A percentile compares a stretch with the other conserved stretches of the same genome.
Conservation (phyloP, 1,140 invertebrate species). For the Carcinoscorpius rotundicauda region DNA sequence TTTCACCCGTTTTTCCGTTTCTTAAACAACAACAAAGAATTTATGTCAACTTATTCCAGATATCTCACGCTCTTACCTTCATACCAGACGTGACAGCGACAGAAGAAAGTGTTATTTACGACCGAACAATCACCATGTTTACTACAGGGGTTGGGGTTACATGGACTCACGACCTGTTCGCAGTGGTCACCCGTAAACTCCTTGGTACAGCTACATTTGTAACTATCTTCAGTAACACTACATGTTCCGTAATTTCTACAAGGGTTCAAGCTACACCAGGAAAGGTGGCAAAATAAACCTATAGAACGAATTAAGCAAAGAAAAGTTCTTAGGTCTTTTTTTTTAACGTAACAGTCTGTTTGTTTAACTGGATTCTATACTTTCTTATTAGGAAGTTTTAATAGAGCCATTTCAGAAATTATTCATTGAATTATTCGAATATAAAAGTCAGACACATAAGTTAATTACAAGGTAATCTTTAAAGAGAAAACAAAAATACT, state of each 20-base stretch:
- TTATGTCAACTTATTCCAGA: no score
- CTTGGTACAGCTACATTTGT: conserved; percentile 39
- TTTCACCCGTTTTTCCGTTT: no score
- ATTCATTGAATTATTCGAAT: no score
- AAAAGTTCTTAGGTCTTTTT: no score
- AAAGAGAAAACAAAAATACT: no score
- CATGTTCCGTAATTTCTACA: conserved; percentile 53
- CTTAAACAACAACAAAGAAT: no score
- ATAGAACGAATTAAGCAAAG: background rate
- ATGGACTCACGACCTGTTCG: conserved; percentile 48
- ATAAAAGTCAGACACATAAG: no score
- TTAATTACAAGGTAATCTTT: no score
- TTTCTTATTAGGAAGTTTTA: no score
- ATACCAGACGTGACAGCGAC: conserved; percentile 57
- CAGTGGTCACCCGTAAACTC: conserved; percentile 51
- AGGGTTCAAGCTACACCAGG: conserved; percentile 53
- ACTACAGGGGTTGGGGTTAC: conserved; percentile 53
- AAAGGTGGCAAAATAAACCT: conserved; percentile 53
- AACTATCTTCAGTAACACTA: conserved; percentile 38
- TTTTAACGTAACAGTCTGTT: no score
- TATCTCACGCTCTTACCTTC: conserved; percentile 37
- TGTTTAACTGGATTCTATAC: no score
- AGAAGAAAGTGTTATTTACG: conserved; percentile 46
- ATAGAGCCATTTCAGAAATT: no score
- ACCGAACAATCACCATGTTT: conserved; percentile 47